Evolutionary conservation across 2,888 invertebrate genomes (phyloP), one percentile per base, ranked within the genome.

Genomic region (Drosophila picticornis): DNA sequence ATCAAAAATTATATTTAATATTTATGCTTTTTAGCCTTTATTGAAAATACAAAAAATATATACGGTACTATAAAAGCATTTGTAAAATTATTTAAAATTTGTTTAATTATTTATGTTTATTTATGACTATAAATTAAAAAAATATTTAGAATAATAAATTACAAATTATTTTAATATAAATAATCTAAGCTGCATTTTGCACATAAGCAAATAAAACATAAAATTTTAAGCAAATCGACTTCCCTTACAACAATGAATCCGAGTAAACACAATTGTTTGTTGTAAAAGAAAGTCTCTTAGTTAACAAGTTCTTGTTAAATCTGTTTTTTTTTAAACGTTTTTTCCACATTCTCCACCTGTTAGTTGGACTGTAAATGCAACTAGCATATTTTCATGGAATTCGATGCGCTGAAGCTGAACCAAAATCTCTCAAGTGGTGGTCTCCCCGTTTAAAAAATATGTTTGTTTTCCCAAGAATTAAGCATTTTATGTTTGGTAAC

Each of bases 401-500:
- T 74, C 65, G 63, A 80, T 70, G 80, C 80, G 51, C 71, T 71
- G 71, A 72, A 80, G 75, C 90, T 60, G 90, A 89, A 88, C 90
- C 61, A 60, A 76, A 69, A 53, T 68, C 56, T 40, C n/a, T 19
- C 55, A 48, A 22, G 13, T 22, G 50, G 48, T 6, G 25, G 34
- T 38, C 50, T 13, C 32, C 29, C 32, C 25, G 13, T 13, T n/a
- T 50, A 4, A 11, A 25, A 25, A 46, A 77, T 75, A 77, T 83
- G 81, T 81, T 85, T 89, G 84, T 72, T 65, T 87, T 85, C 74
- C 72, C 73, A 70, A 72, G 90, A 85, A 89, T 76, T 72, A 72
- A 84, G 78, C 88, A 84, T 84, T 81, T 80, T 75, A 84, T 89
- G 85, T 86, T 82, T 80, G 61, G 67, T 72, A 72, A 79, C 75